A percentile compares a stretch with the other conserved stretches of the same genome.
Evolutionary conservation across 30 jellyfish, hydroid and myxozoan genomes (phyloP).

Genomic region (Rhopilema esculentum): DNA sequence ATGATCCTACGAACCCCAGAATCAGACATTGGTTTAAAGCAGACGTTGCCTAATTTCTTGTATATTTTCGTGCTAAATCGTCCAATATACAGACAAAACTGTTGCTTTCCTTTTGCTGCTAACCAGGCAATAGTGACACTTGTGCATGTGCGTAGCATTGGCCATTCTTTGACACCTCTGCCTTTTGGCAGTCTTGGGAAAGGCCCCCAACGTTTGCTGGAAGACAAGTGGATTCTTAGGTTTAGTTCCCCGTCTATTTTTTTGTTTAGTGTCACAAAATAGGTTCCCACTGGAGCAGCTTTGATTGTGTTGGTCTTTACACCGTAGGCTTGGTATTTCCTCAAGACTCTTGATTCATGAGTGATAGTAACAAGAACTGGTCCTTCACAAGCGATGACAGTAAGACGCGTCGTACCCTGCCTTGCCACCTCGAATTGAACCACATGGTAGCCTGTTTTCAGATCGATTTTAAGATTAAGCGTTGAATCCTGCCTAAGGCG

Average conservation of each 20-base stretch:
- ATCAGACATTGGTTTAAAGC: conserved; percentile 35
- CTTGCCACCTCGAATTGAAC: conserved; percentile 16
- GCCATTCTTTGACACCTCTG: conserved; percentile 64
- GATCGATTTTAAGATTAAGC: conserved; percentile 43
- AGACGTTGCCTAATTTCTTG: conserved; percentile 20
- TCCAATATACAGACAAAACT: conserved; percentile 57
- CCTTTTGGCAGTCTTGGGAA: conserved; percentile 64
- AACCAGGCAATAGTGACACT: conserved; percentile 72
- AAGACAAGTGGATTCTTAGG: conserved; percentile 24
- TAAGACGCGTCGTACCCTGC: conserved; percentile 24
- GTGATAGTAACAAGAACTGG: conserved; percentile 42
- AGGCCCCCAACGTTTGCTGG: conserved; percentile 51
- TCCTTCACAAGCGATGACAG: conserved; percentile 56
- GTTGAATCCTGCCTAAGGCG: conserved; percentile 39
- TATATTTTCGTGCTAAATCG: conserved; percentile 3
- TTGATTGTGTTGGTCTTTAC: conserved; percentile 36
- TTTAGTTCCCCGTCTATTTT: conserved; percentile 1
- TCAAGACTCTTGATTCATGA: conserved; percentile 10
- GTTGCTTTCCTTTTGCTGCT: conserved; percentile 63
- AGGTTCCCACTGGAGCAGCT: conserved; percentile 47
- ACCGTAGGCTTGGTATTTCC: conserved; percentile 8
- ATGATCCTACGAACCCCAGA: conserved; percentile 22
- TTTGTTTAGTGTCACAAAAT: conserved; percentile 30
- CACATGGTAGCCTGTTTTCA: conserved; percentile 28
- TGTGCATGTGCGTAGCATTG: conserved; percentile 61